These are phyloP conservation scores for Papilio demoleus DNA, from an alignment of 2,888 invertebrate species.

Conservation along the genomic window DNA sequence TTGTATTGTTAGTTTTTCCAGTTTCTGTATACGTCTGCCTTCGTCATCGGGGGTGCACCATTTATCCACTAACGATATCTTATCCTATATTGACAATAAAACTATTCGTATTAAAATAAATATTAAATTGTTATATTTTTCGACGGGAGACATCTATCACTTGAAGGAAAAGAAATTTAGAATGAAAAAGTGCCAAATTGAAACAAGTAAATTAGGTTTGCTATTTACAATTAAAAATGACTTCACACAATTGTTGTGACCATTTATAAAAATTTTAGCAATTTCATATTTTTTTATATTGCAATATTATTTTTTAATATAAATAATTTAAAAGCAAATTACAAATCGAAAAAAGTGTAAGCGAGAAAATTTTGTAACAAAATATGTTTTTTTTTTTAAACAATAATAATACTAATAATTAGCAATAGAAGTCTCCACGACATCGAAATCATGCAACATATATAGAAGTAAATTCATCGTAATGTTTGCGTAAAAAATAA, in stretches of 20 bases:
- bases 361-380: neutral
- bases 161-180: neutral
- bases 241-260: too few species aligned
- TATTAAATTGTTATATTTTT: too few species aligned
- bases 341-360: neutral
- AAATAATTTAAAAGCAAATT: neutral
- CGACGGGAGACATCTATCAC: slow-evolving; percentile 27
- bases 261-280: too few species aligned
- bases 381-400: neutral
- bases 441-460: slow-evolving; percentile 33
- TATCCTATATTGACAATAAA: slow-evolving; percentile 87
- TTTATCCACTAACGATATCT: slow-evolving; percentile 87
- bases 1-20: slow-evolving; percentile 85
- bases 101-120: too few species aligned
- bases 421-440: slow-evolving; percentile 22
- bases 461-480: slow-evolving; percentile 1
- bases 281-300: neutral
- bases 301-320: neutral
- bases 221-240: too few species aligned
- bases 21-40: slow-evolving; percentile 72
- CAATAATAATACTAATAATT: neutral
- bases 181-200: slow-evolving; percentile 3
- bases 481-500: slow-evolving; percentile 11
- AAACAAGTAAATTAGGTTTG: neutral
- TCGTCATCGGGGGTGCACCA: slow-evolving; percentile 76